Evolutionary conservation across 2,888 invertebrate species (phyloP).

Genomic region (Tigriopus californicus): DNA sequence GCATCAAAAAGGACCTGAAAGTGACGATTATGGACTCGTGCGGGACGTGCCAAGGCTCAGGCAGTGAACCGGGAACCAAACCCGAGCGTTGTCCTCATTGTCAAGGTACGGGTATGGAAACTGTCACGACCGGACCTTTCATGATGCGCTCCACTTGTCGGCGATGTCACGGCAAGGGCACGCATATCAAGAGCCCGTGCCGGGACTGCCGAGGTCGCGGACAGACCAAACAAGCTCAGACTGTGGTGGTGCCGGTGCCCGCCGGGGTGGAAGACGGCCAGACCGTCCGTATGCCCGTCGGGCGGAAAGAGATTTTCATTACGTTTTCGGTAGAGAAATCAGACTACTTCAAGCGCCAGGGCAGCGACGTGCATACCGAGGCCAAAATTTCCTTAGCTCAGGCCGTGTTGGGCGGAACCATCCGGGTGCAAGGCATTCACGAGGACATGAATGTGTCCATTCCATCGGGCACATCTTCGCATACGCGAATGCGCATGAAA

Average conservation of each 20-base stretch:
- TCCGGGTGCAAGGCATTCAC: constrained; percentile 48
- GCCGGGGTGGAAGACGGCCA: constrained; percentile 86
- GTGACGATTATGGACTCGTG: constrained; percentile 86
- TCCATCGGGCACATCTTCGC: constrained; percentile 78
- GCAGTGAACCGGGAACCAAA: constrained; percentile 79
- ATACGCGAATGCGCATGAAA: constrained; percentile 58
- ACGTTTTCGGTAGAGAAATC: constrained; percentile 81
- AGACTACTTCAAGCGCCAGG: constrained; percentile 73
- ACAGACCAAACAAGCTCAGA: constrained; percentile 64
- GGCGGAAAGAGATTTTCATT: constrained; percentile 74
- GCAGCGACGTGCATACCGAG: constrained; percentile 89
- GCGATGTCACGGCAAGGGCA: constrained; percentile 65
- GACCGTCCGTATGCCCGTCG: constrained; percentile 81
- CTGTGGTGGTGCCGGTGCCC: constrained; percentile 37
- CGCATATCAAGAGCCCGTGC: constrained; percentile 77
- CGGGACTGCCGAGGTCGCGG: constrained; percentile 84
- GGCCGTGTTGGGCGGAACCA: constrained; percentile 20
- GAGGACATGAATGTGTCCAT: constrained; percentile 86
- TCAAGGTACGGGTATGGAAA: constrained; percentile 72
- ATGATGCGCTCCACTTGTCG: constrained; percentile 91
- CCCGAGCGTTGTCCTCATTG: constrained; percentile 71
- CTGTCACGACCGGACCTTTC: constrained; percentile 75
- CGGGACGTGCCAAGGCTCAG: constrained; percentile 61
- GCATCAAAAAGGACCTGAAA: constrained; percentile 77
- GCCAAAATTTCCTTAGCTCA: constrained; percentile 73